These are phyloP conservation scores for Corvus hawaiiensis DNA, from an alignment of 2,113 vertebrate genomes.

Conservation along the genomic window DNA sequence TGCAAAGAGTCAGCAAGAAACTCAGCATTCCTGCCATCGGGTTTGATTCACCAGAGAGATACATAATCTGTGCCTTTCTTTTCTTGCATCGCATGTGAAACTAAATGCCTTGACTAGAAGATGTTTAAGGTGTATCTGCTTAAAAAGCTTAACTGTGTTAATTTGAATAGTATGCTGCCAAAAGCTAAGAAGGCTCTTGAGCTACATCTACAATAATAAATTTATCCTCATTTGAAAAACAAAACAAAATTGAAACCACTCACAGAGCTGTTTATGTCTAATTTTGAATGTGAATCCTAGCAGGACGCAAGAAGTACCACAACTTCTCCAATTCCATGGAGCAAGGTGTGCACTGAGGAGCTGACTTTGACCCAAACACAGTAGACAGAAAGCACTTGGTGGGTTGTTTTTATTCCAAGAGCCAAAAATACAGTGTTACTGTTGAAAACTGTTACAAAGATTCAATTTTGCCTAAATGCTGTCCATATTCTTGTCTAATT, in stretches of 20 bases:
- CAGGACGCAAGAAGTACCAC: background rate
- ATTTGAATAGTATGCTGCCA: background rate
- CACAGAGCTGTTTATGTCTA: background rate
- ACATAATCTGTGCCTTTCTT: background rate
- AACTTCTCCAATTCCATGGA: background rate
- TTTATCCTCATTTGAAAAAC: background rate
- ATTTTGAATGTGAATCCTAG: background rate
- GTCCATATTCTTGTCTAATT: background rate
- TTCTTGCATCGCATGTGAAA: background rate
- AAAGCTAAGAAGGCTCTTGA: background rate
- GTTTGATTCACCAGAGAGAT: background rate
- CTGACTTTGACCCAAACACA: background rate
- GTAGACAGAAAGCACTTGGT: background rate
- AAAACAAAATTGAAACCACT: background rate
- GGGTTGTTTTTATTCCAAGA: background rate
- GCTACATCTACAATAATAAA: background rate
- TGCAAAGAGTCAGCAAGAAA: background rate
- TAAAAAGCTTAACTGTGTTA: slow-evolving; percentile 7
- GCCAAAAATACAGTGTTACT: background rate
- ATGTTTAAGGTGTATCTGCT: background rate
- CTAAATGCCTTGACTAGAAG: background rate
- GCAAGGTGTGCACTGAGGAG: background rate
- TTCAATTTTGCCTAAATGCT: background rate
- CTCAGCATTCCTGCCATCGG: background rate
- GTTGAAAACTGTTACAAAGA: background rate